Conservation (phyloP, 2,797 vertebrate species). For the Trachops cirrhosus region DNA sequence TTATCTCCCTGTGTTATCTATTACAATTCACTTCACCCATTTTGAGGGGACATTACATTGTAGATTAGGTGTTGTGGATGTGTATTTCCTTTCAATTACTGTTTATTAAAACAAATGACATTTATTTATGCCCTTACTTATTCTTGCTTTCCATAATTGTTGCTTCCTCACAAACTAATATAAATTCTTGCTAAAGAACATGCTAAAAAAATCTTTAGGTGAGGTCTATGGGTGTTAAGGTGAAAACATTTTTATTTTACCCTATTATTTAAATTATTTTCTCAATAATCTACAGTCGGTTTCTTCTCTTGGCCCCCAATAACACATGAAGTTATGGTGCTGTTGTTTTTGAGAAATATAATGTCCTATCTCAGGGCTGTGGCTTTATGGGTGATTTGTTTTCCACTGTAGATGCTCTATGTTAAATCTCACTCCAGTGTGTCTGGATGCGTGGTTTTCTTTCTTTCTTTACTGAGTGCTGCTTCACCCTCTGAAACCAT, state of each 20-base stretch:
- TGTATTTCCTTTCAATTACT: constrained; percentile 11
- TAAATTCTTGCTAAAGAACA: not conserved
- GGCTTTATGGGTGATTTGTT: not conserved
- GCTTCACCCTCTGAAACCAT: not conserved
- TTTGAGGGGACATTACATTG: not conserved
- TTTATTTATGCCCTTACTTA: not conserved
- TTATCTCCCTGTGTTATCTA: not conserved
- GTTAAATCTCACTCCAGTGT: not conserved
- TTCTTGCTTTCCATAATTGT: not conserved
- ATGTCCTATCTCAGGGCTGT: not conserved
- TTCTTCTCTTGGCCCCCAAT: not conserved
- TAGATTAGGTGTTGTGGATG: not conserved
- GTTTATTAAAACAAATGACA: not conserved
- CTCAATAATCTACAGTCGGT: not conserved
- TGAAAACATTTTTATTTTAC: not conserved
- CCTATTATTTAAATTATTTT: not conserved
- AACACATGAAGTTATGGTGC: not conserved
- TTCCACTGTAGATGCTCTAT: not conserved
- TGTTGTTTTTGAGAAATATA: not conserved
- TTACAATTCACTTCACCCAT: not conserved
- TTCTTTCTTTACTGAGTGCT: not conserved
- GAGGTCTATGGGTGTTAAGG: not conserved
- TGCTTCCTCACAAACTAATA: not conserved
- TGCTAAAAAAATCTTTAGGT: not conserved
- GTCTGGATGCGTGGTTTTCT: not conserved